Base-by-base conservation (phyloP, 2,797 vertebrate genomes). In the Echeneis naucrates region DNA sequence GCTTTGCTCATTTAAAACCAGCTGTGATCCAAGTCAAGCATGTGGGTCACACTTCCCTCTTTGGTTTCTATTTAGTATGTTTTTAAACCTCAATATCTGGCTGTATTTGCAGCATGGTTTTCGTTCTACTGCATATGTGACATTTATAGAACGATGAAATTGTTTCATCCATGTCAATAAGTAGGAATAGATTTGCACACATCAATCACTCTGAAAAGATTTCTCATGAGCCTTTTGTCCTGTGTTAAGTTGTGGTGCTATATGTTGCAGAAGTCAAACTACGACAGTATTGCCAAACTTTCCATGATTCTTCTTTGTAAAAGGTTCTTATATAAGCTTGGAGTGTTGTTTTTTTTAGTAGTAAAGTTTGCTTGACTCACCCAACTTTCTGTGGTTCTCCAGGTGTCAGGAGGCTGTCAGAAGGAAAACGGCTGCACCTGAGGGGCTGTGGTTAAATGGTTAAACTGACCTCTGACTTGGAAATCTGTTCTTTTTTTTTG, bases 21-120 rank as follows among this genome's bases (percentile, higher is more conserved):
- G 19, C 27, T 35, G 44, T 76, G 40, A 4, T 56, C 82, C 58
- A 70, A n/a, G n/a, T n/a, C n/a, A n/a, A n/a, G n/a, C n/a, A n/a
- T n/a, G n/a, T 11, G 12, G 3, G 9, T 59, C 14, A 47, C 53
- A 24, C 16, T 10, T 38, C 27, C n/a, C 1, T 52, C 12, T 48
- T 17, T 5, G 2, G 5, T 38, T 68, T 42, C 37, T 24, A 26
- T 30, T 26, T 45, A 14, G 14, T 53, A 21, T 45, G 27, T n/a
- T 38, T 44, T 62, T 37, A 1, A 68, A 1, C 26, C 27, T 45
- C 8, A 61, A 2, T 4, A 10, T 37, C 26, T 4, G 5, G 7
- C 8, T 59, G 13, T 30, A 21, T 27, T 14, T 53, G 17, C 1
- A 2, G 27, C 26, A 14, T 11, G 37, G 10, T 40, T 58, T 55